These are phyloP conservation scores for Caiman crocodilus DNA, from an alignment of 2,797 vertebrate genomes.

Conservation along the genomic window DNA sequence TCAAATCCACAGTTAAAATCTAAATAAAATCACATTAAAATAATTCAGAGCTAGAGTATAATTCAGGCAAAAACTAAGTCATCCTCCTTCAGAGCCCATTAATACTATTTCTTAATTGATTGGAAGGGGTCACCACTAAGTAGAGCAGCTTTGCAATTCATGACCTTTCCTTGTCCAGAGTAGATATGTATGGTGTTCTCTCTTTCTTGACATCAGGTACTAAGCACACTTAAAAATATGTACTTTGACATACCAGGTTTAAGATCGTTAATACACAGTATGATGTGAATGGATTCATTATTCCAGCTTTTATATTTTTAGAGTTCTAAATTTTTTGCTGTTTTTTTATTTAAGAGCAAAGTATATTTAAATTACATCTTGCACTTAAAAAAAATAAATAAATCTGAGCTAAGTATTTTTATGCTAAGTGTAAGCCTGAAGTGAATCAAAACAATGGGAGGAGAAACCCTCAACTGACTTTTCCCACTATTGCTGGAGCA, in stretches of 20 bases:
- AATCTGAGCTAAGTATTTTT: conserved; percentile 30
- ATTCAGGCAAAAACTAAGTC: neutral
- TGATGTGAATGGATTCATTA: conserved; percentile 18
- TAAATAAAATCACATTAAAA: too few relatives aligned
- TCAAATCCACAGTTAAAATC: too few relatives aligned
- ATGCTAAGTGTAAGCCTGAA: conserved; percentile 32
- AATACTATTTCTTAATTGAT: neutral
- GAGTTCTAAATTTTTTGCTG: neutral
- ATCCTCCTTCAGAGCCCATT: neutral
- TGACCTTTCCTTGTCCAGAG: neutral
- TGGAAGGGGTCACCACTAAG: neutral
- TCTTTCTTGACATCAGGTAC: neutral
- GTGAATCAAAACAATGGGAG: conserved; percentile 16
- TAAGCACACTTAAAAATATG: conserved; percentile 24
- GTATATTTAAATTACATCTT: conserved; percentile 26
- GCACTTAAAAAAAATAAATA: neutral
- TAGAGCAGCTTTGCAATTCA: neutral
- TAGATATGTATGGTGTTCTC: neutral
- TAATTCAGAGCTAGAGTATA: conserved; percentile 8
- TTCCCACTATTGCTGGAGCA: neutral
- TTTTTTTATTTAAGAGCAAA: conserved; percentile 51
- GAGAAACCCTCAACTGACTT: conserved; percentile 3
- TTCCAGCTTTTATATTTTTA: conserved; percentile 16
- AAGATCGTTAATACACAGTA: neutral
- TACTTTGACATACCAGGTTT: neutral